Conservation (phyloP, 2,888 invertebrate genomes). For the Drosophila lacicola region DNA sequence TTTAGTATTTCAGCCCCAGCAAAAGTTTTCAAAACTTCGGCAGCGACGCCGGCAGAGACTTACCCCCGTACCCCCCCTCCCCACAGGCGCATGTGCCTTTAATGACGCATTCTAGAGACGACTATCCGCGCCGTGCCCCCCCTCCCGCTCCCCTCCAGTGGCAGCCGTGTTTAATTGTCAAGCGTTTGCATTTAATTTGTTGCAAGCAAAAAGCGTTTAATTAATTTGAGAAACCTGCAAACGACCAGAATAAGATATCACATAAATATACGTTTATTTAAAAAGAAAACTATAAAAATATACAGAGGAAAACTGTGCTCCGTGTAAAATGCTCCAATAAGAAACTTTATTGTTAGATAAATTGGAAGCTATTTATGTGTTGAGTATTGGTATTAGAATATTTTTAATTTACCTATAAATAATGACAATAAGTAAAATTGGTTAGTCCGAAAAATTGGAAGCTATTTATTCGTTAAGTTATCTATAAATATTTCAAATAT, state of each 20-base stretch:
- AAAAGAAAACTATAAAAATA: background rate
- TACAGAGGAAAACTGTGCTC: background rate
- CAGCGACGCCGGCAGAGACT: constrained; percentile 46
- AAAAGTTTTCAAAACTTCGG: constrained; percentile 72
- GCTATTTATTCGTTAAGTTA: too few relatives aligned
- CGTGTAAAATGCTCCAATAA: too few relatives aligned
- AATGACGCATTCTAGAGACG: constrained; percentile 58
- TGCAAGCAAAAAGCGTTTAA: constrained; percentile 68
- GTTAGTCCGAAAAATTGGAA: too few relatives aligned
- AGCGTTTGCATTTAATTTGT: constrained; percentile 80
- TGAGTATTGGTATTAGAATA: too few relatives aligned
- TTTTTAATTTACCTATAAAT: too few relatives aligned
- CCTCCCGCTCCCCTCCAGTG: constrained; percentile 7
- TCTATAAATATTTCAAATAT: too few relatives aligned
- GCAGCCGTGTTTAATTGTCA: constrained; percentile 69
- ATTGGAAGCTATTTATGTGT: too few relatives aligned
- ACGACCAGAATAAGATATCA: constrained; percentile 9
- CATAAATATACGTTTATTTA: constrained; percentile 6
- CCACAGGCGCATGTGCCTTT: constrained; percentile 31
- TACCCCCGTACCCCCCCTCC: too few relatives aligned
- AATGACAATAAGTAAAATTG: too few relatives aligned
- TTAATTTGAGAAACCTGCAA: constrained; percentile 63
- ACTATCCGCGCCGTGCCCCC: constrained; percentile 33
- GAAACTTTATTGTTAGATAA: too few relatives aligned
- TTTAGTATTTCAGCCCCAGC: constrained; percentile 81